Evolutionary conservation across 2,113 vertebrate species (phyloP).

Genomic region (Eolophus roseicapilla): DNA sequence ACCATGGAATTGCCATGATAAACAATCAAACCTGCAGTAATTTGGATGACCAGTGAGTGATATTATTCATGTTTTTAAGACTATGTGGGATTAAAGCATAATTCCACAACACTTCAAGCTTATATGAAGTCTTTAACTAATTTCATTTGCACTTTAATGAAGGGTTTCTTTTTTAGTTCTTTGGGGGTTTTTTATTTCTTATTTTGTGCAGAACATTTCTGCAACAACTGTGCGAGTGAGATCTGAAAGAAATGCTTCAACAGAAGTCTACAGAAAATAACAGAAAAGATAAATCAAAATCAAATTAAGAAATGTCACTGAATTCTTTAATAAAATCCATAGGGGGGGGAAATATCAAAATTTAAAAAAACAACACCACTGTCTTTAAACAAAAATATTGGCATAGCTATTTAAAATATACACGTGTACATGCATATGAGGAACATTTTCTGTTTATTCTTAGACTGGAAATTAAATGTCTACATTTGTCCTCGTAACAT

Average conservation of each 20-base stretch:
- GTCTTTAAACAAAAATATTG: constrained; percentile 70
- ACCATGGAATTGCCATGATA: neutral
- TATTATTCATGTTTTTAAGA: neutral
- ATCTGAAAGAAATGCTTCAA: constrained; percentile 47
- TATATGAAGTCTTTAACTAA: neutral
- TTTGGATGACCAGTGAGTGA: neutral
- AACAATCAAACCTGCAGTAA: neutral
- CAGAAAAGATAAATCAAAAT: constrained; percentile 53
- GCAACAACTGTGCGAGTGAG: neutral
- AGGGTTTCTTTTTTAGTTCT: neutral
- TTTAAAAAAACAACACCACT: neutral
- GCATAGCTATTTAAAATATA: constrained; percentile 65
- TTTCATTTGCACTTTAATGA: constrained; percentile 29
- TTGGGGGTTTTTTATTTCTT: neutral
- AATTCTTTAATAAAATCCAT: constrained; percentile 43
- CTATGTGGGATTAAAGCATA: neutral
- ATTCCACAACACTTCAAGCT: constrained; percentile 25
- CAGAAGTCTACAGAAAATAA: constrained; percentile 35
- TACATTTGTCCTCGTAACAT: constrained; percentile 53
- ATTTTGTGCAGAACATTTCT: constrained; percentile 12
- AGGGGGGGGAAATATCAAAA: neutral
- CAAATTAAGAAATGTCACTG: constrained; percentile 51
- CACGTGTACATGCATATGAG: constrained; percentile 33
- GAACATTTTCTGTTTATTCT: constrained; percentile 59
- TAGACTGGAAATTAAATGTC: constrained; percentile 44